Evolutionary conservation across 2,888 invertebrate species (phyloP).

Genomic region (Cancer borealis): DNA sequence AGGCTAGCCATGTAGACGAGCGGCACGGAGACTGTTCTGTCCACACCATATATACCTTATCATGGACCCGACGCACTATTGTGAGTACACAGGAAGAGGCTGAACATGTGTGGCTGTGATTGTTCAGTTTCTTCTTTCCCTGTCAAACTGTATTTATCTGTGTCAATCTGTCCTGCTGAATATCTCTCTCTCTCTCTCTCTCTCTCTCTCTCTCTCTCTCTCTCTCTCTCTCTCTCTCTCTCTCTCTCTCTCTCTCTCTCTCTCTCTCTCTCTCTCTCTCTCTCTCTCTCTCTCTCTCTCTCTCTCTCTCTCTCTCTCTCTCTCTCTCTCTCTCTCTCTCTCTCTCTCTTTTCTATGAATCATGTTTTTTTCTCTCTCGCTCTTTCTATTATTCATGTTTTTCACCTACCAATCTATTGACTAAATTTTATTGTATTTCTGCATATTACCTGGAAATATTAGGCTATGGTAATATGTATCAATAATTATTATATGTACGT

Average conservation of each 20-base stretch:
- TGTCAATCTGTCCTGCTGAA: background rate
- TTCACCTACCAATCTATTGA: too few species aligned
- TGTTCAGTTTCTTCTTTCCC: background rate
- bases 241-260: constrained; percentile 20
- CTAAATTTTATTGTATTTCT: too few species aligned
- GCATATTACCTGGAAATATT: too few species aligned
- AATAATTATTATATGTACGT: too few species aligned
- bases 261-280: constrained; percentile 16
- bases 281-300: background rate
- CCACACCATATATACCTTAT: background rate
- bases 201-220: background rate
- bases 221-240: constrained; percentile 11
- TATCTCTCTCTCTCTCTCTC: background rate
- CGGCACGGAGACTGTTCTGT: background rate
- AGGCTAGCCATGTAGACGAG: background rate
- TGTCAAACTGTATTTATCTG: background rate
- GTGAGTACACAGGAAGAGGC: background rate
- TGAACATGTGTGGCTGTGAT: background rate
- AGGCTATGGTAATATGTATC: too few species aligned
- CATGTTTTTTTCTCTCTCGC: too few species aligned
- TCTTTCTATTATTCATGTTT: too few species aligned
- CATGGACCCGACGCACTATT: background rate
- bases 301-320: too few species aligned
- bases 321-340: too few species aligned
- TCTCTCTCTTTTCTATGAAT: too few species aligned